Base-by-base conservation (phyloP, 1,140 invertebrate genomes). In the Belonocnema kinseyi region DNA sequence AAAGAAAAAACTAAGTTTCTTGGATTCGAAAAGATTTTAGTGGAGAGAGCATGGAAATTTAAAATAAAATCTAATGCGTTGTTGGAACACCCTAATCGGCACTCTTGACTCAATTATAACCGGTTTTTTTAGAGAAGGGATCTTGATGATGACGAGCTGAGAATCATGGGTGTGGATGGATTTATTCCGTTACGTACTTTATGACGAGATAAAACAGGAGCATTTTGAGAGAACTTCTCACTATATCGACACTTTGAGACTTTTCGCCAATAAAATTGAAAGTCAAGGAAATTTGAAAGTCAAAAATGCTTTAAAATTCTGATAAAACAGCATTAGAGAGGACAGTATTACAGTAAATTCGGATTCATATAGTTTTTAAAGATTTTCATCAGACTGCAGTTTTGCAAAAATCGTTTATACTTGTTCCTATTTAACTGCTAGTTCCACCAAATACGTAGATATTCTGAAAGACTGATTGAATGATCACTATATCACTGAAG, bases 171-270 rank as follows among this genome's bases (percentile, higher is more conserved):
- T 86, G 85, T 89, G 84, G 88, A 88, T 76, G 89, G 87, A 88
- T 91, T 87, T 82, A 90, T 90, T 88, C 88, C 88, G 51, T 89
- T 91, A 80, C 85, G 87, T 85, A 90, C 86, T 66, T 88, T 91
- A 77, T 90, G 81, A 88, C 61, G 78, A 74, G 78, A 81, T 80
- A 83, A 74, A 75, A 77, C 33, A 73, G 72, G 61, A 73, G 52
- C 54, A 46, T 73, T 52, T 78, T 77, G 74, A 58, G 50, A 66
- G 56, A 66, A 66, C 26, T 66, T 61, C 17, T 14, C 26, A 66
- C 58, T 26, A 66, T 66, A 66, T 40, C 58, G 75, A 72, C 73
- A 73, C 16, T 40, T 66, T 26, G 6, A 14, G 16, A 40, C 21
- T 14, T 16, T 66, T 66, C 7, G 16, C 33, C 53, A 54, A 3